phyloP scores from a whole-genome alignment of 2,113 vertebrate genomes.

The Myotis davidii region DNA sequence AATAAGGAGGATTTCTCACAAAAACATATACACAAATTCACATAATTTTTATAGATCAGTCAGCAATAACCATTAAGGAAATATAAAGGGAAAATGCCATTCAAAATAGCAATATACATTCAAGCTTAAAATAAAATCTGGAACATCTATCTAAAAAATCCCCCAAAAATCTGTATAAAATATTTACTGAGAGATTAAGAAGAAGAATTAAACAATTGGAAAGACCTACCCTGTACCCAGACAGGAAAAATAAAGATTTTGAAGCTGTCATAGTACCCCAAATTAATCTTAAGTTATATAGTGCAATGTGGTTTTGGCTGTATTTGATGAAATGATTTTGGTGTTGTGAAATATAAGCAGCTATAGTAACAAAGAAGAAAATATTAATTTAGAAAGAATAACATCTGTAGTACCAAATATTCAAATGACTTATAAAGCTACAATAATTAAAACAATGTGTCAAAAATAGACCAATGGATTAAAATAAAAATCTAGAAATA shows the following conservation, averaged over 20 bases:
- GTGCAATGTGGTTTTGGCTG: neutral
- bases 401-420: neutral
- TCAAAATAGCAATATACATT: constrained; percentile 6
- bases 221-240: neutral
- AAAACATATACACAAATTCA: neutral
- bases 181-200: neutral
- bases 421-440: neutral
- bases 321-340: constrained; percentile 23
- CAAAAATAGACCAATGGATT: neutral
- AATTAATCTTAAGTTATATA: neutral
- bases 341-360: neutral
- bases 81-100: neutral
- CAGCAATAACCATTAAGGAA: neutral
- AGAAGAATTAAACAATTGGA: neutral
- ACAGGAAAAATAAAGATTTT: constrained; percentile 3
- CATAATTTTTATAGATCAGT: neutral
- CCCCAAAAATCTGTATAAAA: neutral
- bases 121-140: constrained; percentile 14
- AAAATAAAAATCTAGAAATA: constrained; percentile 30
- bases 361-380: neutral
- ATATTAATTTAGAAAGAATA: neutral
- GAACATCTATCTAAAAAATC: neutral
- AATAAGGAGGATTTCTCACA: neutral
- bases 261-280: neutral
- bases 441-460: neutral